phyloP scores from a whole-genome alignment of 2,888 invertebrate species.

The Scaptomyza cyrtandrae region DNA sequence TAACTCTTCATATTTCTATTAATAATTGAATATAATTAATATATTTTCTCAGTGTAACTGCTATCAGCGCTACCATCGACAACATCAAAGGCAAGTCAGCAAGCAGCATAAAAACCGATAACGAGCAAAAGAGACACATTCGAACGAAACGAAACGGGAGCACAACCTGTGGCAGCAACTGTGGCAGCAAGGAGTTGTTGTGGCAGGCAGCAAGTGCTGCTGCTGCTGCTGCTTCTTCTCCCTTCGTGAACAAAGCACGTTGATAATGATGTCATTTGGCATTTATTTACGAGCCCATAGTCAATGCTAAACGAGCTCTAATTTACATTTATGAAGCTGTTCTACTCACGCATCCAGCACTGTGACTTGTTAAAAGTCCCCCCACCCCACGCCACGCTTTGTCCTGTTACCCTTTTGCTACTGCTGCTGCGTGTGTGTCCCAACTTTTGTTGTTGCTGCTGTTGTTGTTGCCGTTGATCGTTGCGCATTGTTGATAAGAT shows the following conservation, averaged over 20 bases:
- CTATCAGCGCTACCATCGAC: conserved; percentile 71
- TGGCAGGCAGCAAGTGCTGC: conserved; percentile 12
- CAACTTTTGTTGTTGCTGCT: conserved; percentile 43
- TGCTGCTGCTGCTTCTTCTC: conserved; percentile 16
- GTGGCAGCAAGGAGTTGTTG: conserved; percentile 25
- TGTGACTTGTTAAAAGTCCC: conserved; percentile 45
- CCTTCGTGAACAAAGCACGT: conserved; percentile 62
- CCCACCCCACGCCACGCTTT: background rate
- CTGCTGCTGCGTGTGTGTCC: conserved; percentile 73
- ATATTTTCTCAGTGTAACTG: conserved; percentile 7
- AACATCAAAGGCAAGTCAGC: conserved; percentile 66
- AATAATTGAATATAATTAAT: no score
- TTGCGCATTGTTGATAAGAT: conserved; percentile 75
- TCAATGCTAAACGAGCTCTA: conserved; percentile 83
- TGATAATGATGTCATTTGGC: conserved; percentile 83
- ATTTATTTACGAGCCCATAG: conserved; percentile 83
- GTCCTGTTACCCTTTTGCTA: conserved; percentile 42
- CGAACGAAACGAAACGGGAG: conserved; percentile 31
- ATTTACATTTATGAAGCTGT: conserved; percentile 84
- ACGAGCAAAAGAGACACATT: conserved; percentile 61
- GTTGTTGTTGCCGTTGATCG: conserved; percentile 60
- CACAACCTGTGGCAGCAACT: no score
- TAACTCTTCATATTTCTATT: no score
- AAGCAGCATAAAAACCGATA: conserved; percentile 61
- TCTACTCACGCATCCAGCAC: conserved; percentile 73